These are phyloP conservation scores for Hipposideros armiger DNA, from an alignment of 2,113 vertebrate genomes.

Conservation along the genomic window DNA sequence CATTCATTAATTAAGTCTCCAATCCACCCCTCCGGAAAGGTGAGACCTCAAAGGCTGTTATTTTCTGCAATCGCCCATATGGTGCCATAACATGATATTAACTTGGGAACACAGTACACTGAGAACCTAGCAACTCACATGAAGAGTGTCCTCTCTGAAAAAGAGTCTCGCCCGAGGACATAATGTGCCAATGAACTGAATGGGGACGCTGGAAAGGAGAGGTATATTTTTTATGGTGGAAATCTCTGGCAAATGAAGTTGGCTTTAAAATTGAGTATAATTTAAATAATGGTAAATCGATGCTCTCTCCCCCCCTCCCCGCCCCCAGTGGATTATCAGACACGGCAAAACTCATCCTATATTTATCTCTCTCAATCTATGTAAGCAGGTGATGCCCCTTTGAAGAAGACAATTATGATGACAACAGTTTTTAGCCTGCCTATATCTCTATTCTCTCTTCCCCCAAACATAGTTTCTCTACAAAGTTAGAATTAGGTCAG, in stretches of 20 bases:
- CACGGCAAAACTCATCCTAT: background rate
- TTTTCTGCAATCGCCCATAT: slow-evolving; percentile 6
- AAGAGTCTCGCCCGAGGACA: background rate
- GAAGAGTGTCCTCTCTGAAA: background rate
- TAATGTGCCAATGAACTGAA: background rate
- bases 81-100: background rate
- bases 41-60: slow-evolving; percentile 9
- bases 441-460: background rate
- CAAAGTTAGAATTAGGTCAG: slow-evolving; percentile 22
- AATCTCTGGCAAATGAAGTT: background rate
- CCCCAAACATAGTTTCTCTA: background rate
- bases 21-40: background rate
- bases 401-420: background rate
- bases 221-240: background rate
- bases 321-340: background rate
- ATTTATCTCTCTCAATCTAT: background rate
- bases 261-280: background rate
- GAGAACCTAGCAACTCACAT: background rate
- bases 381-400: background rate
- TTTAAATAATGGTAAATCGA: background rate
- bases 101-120: background rate
- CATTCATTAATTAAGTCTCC: slow-evolving; percentile 53
- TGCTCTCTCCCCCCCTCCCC: background rate
- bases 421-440: background rate
- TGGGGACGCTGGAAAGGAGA: background rate